phyloP scores from a whole-genome alignment of 2,113 vertebrate genomes.

The Capreolus pygargus region DNA sequence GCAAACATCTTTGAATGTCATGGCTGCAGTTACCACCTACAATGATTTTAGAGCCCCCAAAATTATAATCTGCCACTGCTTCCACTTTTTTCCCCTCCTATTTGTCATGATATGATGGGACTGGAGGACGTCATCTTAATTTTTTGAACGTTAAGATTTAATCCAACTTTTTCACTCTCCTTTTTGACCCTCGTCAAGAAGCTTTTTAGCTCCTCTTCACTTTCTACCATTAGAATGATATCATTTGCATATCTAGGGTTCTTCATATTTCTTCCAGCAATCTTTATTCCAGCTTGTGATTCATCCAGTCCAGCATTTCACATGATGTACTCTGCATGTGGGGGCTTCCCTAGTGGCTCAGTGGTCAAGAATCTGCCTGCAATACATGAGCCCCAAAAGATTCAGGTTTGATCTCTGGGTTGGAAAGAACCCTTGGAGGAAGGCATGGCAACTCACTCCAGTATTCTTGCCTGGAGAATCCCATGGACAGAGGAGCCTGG shows the following conservation, averaged over 20 bases:
- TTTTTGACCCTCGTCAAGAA: background rate
- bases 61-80: background rate
- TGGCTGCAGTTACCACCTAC: background rate
- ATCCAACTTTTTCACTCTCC: background rate
- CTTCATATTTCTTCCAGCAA: background rate
- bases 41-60: background rate
- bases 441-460: background rate
- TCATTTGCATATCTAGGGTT: background rate
- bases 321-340: background rate
- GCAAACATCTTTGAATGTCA: background rate
- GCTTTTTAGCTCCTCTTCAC: background rate
- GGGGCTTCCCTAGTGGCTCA: background rate
- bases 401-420: background rate
- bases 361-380: background rate
- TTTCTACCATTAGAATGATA: background rate
- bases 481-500: background rate
- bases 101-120: background rate
- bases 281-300: background rate
- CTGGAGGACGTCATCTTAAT: background rate
- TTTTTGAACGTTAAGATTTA: background rate
- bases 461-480: background rate
- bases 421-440: background rate
- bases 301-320: background rate
- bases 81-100: background rate
- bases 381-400: background rate